These are phyloP conservation scores for Sminthurides aquaticus DNA, from an alignment of 2,888 invertebrate genomes.

Conservation along the genomic window DNA sequence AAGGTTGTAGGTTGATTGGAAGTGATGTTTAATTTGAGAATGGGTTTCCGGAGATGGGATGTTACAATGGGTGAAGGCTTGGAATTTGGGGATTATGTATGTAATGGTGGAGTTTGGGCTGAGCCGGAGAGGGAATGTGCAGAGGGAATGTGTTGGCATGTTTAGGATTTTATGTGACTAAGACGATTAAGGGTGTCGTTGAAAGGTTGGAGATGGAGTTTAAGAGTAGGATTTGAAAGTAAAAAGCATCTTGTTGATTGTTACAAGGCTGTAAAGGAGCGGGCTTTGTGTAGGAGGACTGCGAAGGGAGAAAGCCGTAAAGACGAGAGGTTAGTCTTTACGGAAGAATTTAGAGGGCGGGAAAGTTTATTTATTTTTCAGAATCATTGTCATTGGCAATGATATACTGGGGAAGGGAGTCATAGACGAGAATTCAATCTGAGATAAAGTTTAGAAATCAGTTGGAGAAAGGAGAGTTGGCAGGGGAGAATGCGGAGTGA, in stretches of 20 bases:
- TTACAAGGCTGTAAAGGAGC: background rate
- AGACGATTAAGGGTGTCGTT: background rate
- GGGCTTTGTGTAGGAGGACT: background rate
- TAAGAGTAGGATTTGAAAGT: background rate
- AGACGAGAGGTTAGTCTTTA: background rate
- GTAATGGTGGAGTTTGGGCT: too few species aligned
- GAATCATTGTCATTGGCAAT: conserved; percentile 31
- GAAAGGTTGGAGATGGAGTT: background rate
- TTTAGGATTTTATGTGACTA: background rate
- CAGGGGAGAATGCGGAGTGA: background rate
- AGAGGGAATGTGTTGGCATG: too few species aligned
- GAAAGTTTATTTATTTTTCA: conserved; percentile 30
- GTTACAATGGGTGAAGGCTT: too few species aligned
- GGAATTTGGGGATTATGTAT: too few species aligned
- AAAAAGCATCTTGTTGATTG: background rate
- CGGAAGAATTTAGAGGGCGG: conserved; percentile 18
- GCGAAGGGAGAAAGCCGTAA: background rate
- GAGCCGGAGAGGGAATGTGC: too few species aligned
- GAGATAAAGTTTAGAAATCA: conserved; percentile 29
- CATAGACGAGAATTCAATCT: conserved; percentile 23
- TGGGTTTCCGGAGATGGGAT: background rate
- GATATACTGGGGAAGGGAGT: conserved; percentile 21
- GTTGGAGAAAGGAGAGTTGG: background rate
- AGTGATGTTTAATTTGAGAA: background rate
- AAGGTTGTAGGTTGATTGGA: background rate